Conservation (phyloP, 2,888 invertebrate genomes). For the Cryptocephalus primarius region DNA sequence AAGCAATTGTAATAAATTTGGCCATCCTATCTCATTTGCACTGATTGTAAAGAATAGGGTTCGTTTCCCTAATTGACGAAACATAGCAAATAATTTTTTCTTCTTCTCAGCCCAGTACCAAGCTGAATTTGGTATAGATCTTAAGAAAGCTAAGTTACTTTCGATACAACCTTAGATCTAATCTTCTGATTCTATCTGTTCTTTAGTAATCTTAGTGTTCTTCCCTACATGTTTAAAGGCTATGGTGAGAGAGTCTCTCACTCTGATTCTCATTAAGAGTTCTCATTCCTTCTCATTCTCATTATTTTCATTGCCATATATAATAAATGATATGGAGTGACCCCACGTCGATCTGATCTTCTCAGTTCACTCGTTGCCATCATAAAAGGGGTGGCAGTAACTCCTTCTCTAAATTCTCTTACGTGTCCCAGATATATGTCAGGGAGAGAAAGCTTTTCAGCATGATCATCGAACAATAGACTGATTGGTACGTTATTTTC, state of each 20-base stretch:
- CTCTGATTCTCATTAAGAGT: background rate
- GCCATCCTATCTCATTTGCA: background rate
- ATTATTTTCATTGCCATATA: slow-evolving; percentile 1
- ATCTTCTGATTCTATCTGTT: background rate
- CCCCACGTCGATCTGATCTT: slow-evolving; percentile 1
- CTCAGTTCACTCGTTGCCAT: background rate
- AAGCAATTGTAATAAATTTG: background rate
- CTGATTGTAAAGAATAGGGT: background rate
- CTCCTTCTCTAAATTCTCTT: background rate
- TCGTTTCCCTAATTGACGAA: background rate
- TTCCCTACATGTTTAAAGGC: background rate
- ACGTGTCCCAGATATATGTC: background rate
- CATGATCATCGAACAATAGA: background rate
- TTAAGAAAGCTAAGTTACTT: background rate
- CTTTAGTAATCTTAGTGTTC: background rate
- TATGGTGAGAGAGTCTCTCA: background rate
- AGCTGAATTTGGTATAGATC: background rate
- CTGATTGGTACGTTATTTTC: background rate
- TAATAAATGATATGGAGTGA: background rate
- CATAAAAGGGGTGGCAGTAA: background rate
- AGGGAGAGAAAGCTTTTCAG: background rate
- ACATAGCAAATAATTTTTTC: slow-evolving; percentile 1
- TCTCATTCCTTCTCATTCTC: background rate
- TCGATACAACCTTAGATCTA: background rate
- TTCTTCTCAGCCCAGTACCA: background rate